Base-by-base conservation (phyloP, 2,113 vertebrate species). In the Micronycteris hirsuta region DNA sequence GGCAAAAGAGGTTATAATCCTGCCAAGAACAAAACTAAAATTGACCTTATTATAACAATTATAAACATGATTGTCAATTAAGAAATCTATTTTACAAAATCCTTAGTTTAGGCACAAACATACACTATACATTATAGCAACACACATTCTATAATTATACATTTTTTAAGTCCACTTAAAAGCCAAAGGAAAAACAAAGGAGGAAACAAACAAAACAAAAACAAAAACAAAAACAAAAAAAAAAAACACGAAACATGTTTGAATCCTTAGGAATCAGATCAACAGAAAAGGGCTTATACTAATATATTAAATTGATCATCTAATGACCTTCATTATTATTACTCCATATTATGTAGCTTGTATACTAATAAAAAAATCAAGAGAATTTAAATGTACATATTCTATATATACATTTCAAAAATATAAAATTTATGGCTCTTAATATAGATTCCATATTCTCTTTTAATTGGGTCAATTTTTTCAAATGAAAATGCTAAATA, bases 41-140 rank as follows among this genome's bases (percentile, higher is more conserved):
- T 93, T 77, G 84, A 97, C 38, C 88, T 97, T 89, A 33, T 86
- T 89, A 13, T 85, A 95, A 97, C 93, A 96, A 93, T 96, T 97
- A 91, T 96, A 94, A 96, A 91, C 93, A 96, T 58, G n/a, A 58
- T 4, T 94, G 26, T 86, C 76, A 96, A 76, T 85, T 92, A 94
- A 92, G 68, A 96, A 96, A 92, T 76, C 88, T 92, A 41, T 56
- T 95, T 97, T 93, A 98, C 96, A 65, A 97, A 97, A 97, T 91
- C 43, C 77, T 95, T 90, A 95, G 67, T 87, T 96, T 38, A 93
- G 84, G 96, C 93, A 97, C 96, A 97, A 92, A 97, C 90, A 96
- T 82, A 94, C 13, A 97, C 96, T 95, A 95, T 83, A 97, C 95
- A 95, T 93, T 86, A 91, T 92, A 96, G 87, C 71, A 97, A 97